Conservation (phyloP, 2,888 invertebrate genomes). For the Megaustenia siamemsis region DNA sequence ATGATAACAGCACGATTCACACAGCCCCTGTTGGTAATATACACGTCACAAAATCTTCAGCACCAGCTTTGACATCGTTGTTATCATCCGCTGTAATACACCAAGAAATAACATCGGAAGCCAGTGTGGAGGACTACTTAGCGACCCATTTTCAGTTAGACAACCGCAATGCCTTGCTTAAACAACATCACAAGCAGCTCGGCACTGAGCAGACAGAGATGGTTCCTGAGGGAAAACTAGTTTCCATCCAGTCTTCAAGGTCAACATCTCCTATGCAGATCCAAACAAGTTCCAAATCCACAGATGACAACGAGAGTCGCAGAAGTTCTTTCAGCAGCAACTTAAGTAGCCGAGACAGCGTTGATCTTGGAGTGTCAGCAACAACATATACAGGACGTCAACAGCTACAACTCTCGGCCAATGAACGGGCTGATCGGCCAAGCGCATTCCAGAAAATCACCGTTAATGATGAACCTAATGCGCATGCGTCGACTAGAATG, state of each 20-base stretch:
- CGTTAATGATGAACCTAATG: neutral
- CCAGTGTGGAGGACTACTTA: neutral
- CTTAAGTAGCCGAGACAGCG: slow-evolving; percentile 26
- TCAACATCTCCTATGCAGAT: slow-evolving; percentile 17
- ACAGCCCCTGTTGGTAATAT: neutral
- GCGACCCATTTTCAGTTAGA: neutral
- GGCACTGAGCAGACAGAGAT: neutral
- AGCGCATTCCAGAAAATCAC: neutral
- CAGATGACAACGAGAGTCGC: slow-evolving; percentile 9
- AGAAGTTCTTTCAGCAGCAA: slow-evolving; percentile 39
- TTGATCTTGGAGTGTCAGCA: neutral
- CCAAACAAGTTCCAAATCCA: neutral
- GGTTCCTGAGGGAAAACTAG: neutral
- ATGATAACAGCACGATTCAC: neutral
- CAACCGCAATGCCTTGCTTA: neutral
- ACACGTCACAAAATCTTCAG: neutral
- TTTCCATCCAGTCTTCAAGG: neutral
- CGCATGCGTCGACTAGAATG: neutral
- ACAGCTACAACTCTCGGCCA: neutral
- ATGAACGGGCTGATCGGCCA: slow-evolving; percentile 35
- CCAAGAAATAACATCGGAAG: neutral
- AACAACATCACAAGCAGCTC: neutral
- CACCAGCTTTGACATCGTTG: neutral
- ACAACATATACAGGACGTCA: neutral
- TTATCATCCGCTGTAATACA: neutral